A percentile compares a stretch with the other conserved stretches of the same genome.
phyloP scores from a whole-genome alignment of 2,797 vertebrate species.

The Dermochelys coriacea region DNA sequence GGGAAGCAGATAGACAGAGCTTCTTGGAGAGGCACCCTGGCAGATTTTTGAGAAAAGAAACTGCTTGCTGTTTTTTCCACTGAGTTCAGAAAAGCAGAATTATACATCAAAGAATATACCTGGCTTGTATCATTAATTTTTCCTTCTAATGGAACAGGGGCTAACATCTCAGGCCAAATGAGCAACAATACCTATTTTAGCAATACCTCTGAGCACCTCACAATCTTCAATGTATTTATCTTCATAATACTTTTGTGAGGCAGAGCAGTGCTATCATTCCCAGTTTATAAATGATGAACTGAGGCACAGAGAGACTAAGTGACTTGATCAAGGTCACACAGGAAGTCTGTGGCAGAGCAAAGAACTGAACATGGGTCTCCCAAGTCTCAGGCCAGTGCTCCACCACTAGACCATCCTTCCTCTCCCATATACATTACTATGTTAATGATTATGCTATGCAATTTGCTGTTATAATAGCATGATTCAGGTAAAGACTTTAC shows the following conservation, averaged over 20 bases:
- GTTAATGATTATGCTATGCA: no score
- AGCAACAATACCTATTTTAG: not conserved
- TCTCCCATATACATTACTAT: no score
- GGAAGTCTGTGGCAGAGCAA: no score
- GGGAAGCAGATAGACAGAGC: not conserved
- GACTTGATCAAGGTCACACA: not conserved
- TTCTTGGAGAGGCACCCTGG: not conserved
- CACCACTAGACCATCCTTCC: no score
- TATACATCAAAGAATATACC: not conserved
- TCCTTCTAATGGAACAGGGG: not conserved
- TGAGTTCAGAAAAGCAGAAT: not conserved
- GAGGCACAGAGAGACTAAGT: not conserved
- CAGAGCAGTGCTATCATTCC: not conserved
- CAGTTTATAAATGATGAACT: not conserved
- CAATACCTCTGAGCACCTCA: no score
- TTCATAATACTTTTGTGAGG: not conserved
- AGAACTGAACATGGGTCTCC: no score
- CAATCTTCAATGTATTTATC: no score
- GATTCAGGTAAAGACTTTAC: not conserved
- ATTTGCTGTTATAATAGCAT: not conserved
- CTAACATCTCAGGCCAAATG: not conserved
- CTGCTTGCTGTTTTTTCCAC: not conserved
- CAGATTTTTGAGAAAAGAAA: not conserved
- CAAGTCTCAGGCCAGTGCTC: no score
- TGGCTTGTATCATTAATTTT: not conserved